Evolutionary conservation across 2,888 invertebrate genomes (phyloP), one percentile per base, ranked within the genome.

Genomic region (Cataglyphis cursor): DNA sequence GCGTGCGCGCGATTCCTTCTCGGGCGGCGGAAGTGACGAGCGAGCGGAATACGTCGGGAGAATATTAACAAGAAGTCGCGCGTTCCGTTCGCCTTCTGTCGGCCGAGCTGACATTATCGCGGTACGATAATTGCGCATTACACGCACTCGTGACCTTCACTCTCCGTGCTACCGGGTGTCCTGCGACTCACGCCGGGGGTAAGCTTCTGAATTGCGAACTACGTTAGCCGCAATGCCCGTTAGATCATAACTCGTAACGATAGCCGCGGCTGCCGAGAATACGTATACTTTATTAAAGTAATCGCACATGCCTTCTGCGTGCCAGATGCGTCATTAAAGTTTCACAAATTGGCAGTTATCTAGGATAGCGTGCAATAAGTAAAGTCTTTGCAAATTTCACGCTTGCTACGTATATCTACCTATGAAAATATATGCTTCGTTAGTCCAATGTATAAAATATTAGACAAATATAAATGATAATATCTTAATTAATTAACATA

Each of bases 141-240:
- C 85, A 86, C 88, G 85, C 87, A 62, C 44, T 51, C 83, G 74
- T 85, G 84, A 72, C 70, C 88, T 85, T 81, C 38, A 70, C 15
- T 66, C 51, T 44, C 41, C 18, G 65, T 18, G 31, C 21, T 31
- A 54, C 24, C n/a, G 64, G 31, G 64, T 21, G 48, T 15, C 21
- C 31, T 48, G 10, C 66, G 41, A 15, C 10, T 18, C 76, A 21
- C 78, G 21, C 1, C n/a, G n/a, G 15, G 51, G 35, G 59, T 44
- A 38, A 78, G 57, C 66, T 78, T 54, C 54, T 59, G 76, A 78
- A 82, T 84, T 57, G 64, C 73, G 73, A 81, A 24, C n/a, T 61
- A 61, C 35, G 41, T 51, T 51, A 51, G 51, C 35, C 10, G 51
- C 35, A 38, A 74, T 62, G n/a, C 28, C 48, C 31, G 21, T 35